Conservation (phyloP, 2,888 invertebrate genomes). For the Thelaira solivaga region DNA sequence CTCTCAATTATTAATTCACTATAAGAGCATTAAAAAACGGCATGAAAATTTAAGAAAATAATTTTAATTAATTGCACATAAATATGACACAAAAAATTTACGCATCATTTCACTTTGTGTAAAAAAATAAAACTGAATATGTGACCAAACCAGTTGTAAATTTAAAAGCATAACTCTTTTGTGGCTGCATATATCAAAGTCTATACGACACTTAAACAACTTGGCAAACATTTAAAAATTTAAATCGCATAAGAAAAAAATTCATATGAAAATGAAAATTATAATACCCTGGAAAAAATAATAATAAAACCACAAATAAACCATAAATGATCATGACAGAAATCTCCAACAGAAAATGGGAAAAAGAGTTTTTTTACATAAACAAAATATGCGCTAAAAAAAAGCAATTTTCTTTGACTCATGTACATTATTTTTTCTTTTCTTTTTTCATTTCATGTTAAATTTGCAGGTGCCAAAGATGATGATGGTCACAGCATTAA, state of each 20-base stretch:
- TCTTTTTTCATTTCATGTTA: constrained; percentile 4
- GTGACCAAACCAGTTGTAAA: constrained; percentile 46
- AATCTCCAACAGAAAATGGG: constrained; percentile 23
- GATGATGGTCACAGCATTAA: constrained; percentile 81
- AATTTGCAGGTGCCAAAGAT: constrained; percentile 86
- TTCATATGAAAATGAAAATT: constrained; percentile 14
- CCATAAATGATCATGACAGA: constrained; percentile 58
- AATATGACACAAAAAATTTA: constrained; percentile 61
- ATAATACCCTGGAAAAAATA: constrained; percentile 22
- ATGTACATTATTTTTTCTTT: no score
- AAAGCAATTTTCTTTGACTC: constrained; percentile 2
- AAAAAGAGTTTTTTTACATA: background rate
- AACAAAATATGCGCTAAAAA: constrained; percentile 43
- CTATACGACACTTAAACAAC: constrained; percentile 23
- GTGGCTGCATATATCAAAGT: constrained; percentile 1
- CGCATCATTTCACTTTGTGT: constrained; percentile 55
- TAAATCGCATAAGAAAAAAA: constrained; percentile 28
- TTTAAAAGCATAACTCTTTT: constrained; percentile 9
- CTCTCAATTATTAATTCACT: constrained; percentile 25
- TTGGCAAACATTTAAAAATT: constrained; percentile 45
- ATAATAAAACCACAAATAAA: constrained; percentile 37
- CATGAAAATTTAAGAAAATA: constrained; percentile 47
- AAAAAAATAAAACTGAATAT: constrained; percentile 24
- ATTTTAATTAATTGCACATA: constrained; percentile 58
- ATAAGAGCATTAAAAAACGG: constrained; percentile 48